These are phyloP conservation scores for Anhinga rufa DNA, from an alignment of 2,113 vertebrate species.

Conservation along the genomic window DNA sequence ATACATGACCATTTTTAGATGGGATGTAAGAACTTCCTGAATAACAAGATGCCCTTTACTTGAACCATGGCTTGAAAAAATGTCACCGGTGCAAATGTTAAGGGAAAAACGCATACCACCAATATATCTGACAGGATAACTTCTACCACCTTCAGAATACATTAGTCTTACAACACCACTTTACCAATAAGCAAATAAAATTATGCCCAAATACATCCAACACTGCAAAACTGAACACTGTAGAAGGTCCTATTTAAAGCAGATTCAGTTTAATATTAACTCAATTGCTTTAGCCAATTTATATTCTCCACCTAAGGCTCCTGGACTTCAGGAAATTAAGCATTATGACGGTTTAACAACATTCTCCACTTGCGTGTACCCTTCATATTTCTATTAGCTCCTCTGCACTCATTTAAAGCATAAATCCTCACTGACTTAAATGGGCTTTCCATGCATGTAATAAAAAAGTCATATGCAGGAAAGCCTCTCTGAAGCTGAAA, in stretches of 20 bases:
- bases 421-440: not conserved
- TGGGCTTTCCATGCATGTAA: not conserved
- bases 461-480: not conserved
- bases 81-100: not conserved
- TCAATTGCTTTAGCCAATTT: constrained; percentile 3
- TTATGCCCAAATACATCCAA: not conserved
- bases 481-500: not conserved
- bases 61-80: constrained; percentile 29
- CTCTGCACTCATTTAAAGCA: not conserved
- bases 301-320: not conserved
- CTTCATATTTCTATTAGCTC: not conserved
- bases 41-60: constrained; percentile 22
- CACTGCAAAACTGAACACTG: not conserved
- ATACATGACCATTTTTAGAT: not conserved
- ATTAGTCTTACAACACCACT: not conserved
- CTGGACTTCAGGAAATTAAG: not conserved
- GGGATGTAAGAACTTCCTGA: not conserved
- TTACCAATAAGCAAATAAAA: not conserved
- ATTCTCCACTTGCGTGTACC: not conserved
- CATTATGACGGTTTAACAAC: not conserved
- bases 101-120: not conserved
- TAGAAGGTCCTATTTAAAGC: not conserved
- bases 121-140: not conserved
- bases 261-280: not conserved
- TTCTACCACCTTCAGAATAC: not conserved